phyloP scores from a whole-genome alignment of 2,888 invertebrate species.

The Ophonus ardosiacus region DNA sequence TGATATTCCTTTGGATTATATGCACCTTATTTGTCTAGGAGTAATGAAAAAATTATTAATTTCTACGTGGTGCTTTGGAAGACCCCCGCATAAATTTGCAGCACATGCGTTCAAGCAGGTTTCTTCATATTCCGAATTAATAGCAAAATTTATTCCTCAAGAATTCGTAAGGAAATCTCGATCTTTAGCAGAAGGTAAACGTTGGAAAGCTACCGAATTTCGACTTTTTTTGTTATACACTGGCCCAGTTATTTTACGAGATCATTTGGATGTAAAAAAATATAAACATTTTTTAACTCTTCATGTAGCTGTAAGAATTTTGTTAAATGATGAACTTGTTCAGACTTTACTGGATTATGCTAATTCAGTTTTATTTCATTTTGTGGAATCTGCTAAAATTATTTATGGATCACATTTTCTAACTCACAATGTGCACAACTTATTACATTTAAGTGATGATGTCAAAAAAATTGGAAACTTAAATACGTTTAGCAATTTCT shows the following conservation, averaged over 20 bases:
- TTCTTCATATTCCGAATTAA: neutral
- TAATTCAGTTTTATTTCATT: neutral
- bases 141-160: neutral
- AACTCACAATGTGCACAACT: constrained; percentile 60
- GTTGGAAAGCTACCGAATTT: neutral
- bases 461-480: constrained; percentile 50
- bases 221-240: too few relatives aligned
- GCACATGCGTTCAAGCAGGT: neutral
- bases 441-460: constrained; percentile 59
- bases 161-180: constrained; percentile 5
- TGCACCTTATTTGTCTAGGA: constrained; percentile 65
- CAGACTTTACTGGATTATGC: neutral
- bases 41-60: constrained; percentile 62
- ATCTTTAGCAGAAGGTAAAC: neutral
- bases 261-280: neutral
- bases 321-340: neutral
- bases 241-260: neutral
- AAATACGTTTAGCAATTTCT: constrained; percentile 61
- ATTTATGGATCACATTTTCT: neutral
- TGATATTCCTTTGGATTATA: constrained; percentile 67
- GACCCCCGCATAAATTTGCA: constrained; percentile 26
- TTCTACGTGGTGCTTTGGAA: constrained; percentile 44
- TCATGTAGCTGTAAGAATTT: neutral
- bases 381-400: neutral
- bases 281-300: neutral